These are phyloP conservation scores for Cyclura pinguis DNA, from an alignment of 2,797 vertebrate genomes.

Conservation along the genomic window DNA sequence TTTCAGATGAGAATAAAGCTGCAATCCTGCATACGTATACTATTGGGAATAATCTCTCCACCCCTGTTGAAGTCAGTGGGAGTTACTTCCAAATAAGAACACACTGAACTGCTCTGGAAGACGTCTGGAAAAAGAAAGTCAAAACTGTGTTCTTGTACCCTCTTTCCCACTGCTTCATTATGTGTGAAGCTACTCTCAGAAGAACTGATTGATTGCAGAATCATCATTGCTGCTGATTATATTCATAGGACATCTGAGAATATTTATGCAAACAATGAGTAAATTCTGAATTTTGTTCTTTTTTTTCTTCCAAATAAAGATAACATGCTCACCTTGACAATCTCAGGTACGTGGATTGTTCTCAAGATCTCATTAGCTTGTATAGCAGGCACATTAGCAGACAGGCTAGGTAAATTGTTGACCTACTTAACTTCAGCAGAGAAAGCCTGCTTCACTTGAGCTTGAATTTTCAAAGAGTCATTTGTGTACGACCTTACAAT, in stretches of 20 bases:
- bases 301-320: slow-evolving; percentile 67
- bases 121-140: neutral
- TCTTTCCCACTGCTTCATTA: neutral
- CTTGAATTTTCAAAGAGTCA: slow-evolving; percentile 67
- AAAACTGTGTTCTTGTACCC: neutral
- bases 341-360: slow-evolving; percentile 74
- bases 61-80: neutral
- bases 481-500: slow-evolving; percentile 73
- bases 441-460: slow-evolving; percentile 64
- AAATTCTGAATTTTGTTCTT: slow-evolving; percentile 59
- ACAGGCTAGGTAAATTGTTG: slow-evolving; percentile 72
- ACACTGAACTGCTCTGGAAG: neutral
- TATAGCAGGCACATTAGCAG: slow-evolving; percentile 64
- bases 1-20: neutral
- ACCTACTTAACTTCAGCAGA: slow-evolving; percentile 74
- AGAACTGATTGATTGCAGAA: slow-evolving; percentile 44
- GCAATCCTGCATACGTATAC: neutral
- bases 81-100: neutral
- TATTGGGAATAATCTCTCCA: neutral
- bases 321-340: slow-evolving; percentile 74
- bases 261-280: slow-evolving; percentile 45
- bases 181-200: neutral
- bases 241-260: slow-evolving; percentile 36
- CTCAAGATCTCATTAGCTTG: slow-evolving; percentile 77
- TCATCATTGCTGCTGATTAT: slow-evolving; percentile 60